Conservation (phyloP, 2,888 invertebrate species). For the Patella caerulea region DNA sequence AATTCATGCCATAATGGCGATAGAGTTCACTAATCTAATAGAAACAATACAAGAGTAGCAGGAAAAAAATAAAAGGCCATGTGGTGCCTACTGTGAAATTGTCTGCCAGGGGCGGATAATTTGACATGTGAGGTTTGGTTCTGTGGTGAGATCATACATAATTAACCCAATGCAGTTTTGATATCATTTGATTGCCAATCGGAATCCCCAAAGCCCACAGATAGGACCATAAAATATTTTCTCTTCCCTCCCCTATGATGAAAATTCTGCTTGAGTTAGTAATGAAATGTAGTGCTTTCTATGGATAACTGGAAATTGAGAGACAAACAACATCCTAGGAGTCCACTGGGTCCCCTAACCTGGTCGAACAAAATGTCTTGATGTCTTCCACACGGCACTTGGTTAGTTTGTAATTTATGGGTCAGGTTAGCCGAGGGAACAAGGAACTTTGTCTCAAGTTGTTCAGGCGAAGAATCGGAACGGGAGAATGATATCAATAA, state of each 20-base stretch:
- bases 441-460: too few species aligned
- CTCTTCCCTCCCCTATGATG: not conserved
- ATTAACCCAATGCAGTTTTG: constrained; percentile 11
- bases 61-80: constrained; percentile 8
- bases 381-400: not conserved
- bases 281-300: not conserved
- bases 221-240: constrained; percentile 7
- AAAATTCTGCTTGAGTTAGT: not conserved
- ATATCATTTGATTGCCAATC: constrained; percentile 1
- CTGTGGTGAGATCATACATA: constrained; percentile 5
- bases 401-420: too few species aligned
- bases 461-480: too few species aligned
- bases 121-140: constrained; percentile 12
- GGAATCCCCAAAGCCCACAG: not conserved
- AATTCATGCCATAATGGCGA: not conserved
- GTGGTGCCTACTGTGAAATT: constrained; percentile 4
- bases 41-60: not conserved
- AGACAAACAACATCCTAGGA: not conserved
- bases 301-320: not conserved
- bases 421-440: too few species aligned
- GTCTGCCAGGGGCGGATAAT: constrained; percentile 5
- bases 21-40: constrained; percentile 5
- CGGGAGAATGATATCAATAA: too few species aligned
- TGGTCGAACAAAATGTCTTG: not conserved
- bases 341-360: not conserved